phyloP scores from a whole-genome alignment of 1,140 invertebrate genomes.

The Sipha flava region DNA sequence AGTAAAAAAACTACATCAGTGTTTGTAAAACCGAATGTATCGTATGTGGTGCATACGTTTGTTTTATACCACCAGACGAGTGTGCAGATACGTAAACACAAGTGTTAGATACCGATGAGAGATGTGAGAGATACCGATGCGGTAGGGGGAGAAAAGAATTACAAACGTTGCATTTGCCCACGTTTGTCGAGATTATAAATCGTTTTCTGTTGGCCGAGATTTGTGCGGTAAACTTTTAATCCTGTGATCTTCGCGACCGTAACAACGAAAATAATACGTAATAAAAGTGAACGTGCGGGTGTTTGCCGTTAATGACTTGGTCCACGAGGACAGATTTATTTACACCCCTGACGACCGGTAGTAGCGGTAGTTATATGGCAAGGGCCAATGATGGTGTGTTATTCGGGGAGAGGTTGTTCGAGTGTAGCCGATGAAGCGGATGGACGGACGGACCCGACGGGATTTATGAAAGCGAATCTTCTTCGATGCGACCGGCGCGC shows the following conservation, averaged over 20 bases:
- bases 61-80: too few relatives aligned
- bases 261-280: background rate
- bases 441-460: background rate
- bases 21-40: too few relatives aligned
- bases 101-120: too few relatives aligned
- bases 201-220: background rate
- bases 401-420: too few relatives aligned
- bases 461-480: background rate
- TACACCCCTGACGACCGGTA: too few relatives aligned
- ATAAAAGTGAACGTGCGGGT: background rate
- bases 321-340: background rate
- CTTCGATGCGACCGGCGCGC: too few relatives aligned
- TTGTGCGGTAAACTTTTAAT: constrained; percentile 1
- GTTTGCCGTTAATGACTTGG: background rate
- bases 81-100: too few relatives aligned
- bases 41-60: too few relatives aligned
- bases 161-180: background rate
- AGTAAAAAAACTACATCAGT: too few relatives aligned
- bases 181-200: background rate
- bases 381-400: too few relatives aligned
- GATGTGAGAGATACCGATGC: too few relatives aligned
- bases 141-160: background rate
- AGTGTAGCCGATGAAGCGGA: background rate
- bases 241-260: background rate
- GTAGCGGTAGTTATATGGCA: too few relatives aligned